Conservation (phyloP, 2,113 vertebrate species). For the Daboia siamensis region DNA sequence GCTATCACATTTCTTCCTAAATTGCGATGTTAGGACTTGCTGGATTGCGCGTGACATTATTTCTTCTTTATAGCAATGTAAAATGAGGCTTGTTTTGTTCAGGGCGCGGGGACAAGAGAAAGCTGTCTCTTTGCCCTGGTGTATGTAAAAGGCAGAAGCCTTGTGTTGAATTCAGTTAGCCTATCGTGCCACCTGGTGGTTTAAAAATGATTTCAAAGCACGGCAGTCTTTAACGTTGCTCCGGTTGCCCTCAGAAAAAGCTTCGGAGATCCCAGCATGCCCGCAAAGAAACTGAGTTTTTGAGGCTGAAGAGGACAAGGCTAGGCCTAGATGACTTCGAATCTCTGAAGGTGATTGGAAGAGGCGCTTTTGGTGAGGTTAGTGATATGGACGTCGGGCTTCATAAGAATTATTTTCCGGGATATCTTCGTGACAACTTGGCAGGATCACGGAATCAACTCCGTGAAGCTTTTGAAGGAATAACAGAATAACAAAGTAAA, state of each 20-base stretch:
- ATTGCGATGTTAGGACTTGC: background rate
- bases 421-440: background rate
- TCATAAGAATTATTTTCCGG: background rate
- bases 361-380: constrained; percentile 97
- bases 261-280: constrained; percentile 92
- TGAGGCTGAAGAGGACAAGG: constrained; percentile 91
- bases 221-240: background rate
- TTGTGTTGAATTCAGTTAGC: background rate
- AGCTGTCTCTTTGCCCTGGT: background rate
- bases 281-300: constrained; percentile 95
- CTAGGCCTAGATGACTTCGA: constrained; percentile 96
- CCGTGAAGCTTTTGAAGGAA: background rate
- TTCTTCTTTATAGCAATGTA: background rate
- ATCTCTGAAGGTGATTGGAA: constrained; percentile 95
- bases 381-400: constrained; percentile 19
- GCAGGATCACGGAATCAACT: background rate
- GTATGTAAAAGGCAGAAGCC: background rate
- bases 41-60: background rate
- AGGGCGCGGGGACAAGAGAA: background rate
- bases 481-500: background rate
- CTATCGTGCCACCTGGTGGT: constrained; percentile 60
- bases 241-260: constrained; percentile 80
- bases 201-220: background rate
- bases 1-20: background rate
- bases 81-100: background rate